These are phyloP conservation scores for Salmo trutta DNA, from an alignment of 2,797 vertebrate genomes.

Conservation along the genomic window DNA sequence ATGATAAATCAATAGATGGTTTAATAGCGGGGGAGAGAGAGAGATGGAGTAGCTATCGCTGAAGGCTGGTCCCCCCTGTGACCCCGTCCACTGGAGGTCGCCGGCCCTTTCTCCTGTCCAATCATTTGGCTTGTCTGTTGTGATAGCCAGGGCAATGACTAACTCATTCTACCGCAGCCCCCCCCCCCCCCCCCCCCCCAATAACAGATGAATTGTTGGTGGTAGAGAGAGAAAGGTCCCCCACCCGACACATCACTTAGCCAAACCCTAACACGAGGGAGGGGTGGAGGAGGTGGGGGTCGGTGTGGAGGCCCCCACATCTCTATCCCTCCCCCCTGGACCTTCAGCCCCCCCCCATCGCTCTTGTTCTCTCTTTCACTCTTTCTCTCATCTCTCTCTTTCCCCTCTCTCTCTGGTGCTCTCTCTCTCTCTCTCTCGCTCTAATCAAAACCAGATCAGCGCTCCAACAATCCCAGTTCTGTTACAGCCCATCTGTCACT, in stretches of 20 bases:
- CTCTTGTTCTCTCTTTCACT: slow-evolving; percentile 60
- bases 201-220: slow-evolving; percentile 51
- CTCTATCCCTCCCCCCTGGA: background rate
- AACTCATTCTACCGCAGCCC: slow-evolving; percentile 23
- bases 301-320: slow-evolving; percentile 53
- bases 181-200: slow-evolving; percentile 2
- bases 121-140: slow-evolving; percentile 45
- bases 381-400: slow-evolving; percentile 9
- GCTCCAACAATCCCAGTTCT: slow-evolving; percentile 75
- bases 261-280: slow-evolving; percentile 51
- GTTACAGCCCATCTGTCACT: slow-evolving; percentile 71
- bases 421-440: slow-evolving; percentile 11
- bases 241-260: slow-evolving; percentile 59
- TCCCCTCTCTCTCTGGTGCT: slow-evolving; percentile 12
- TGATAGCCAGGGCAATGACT: slow-evolving; percentile 45
- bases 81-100: slow-evolving; percentile 33
- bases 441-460: slow-evolving; percentile 83
- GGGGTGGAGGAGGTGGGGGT: slow-evolving; percentile 21
- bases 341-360: slow-evolving; percentile 54
- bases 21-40: slow-evolving; percentile 31
- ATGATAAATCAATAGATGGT: slow-evolving; percentile 50
- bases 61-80: slow-evolving; percentile 14
- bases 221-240: slow-evolving; percentile 33
- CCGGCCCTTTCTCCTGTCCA: slow-evolving; percentile 35
- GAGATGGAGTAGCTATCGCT: slow-evolving; percentile 1